These are phyloP conservation scores for Aromia moschata DNA, from an alignment of 2,888 invertebrate genomes.

Conservation along the genomic window DNA sequence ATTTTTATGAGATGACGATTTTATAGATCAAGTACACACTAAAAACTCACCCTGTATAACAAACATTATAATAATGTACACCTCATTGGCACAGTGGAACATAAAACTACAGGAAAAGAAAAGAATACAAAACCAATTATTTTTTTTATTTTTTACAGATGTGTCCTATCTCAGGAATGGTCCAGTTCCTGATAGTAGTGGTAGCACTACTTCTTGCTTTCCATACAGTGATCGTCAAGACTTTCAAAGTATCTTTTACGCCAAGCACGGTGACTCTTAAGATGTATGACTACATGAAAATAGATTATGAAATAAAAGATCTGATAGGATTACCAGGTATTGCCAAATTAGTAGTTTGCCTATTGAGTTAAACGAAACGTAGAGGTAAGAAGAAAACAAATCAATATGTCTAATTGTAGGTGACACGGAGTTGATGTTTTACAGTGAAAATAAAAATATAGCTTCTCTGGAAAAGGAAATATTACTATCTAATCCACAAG, in stretches of 20 bases:
- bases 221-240: slow-evolving; percentile 48
- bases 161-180: slow-evolving; percentile 57
- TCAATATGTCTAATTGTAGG: no score
- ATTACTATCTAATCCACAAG: slow-evolving; percentile 26
- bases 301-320: slow-evolving; percentile 45
- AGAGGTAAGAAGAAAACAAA: no score
- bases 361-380: no score
- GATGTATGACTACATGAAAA: slow-evolving; percentile 51
- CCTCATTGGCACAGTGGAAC: no score
- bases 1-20: no score
- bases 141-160: slow-evolving; percentile 51
- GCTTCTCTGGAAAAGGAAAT: slow-evolving; percentile 43
- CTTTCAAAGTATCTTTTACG: slow-evolving; percentile 50
- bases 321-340: slow-evolving; percentile 16
- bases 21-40: no score
- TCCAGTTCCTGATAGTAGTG: slow-evolving; percentile 54
- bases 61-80: no score
- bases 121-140: no score
- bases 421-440: slow-evolving; percentile 36
- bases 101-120: no score
- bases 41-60: no score
- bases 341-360: no score
- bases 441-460: slow-evolving; percentile 42
- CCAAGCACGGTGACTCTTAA: slow-evolving; percentile 48
- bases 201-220: slow-evolving; percentile 50